Percentiles rank a stretch among this genome's conserved stretches.
Conservation (phyloP, 2,113 vertebrate species). For the Penelope pileata region DNA sequence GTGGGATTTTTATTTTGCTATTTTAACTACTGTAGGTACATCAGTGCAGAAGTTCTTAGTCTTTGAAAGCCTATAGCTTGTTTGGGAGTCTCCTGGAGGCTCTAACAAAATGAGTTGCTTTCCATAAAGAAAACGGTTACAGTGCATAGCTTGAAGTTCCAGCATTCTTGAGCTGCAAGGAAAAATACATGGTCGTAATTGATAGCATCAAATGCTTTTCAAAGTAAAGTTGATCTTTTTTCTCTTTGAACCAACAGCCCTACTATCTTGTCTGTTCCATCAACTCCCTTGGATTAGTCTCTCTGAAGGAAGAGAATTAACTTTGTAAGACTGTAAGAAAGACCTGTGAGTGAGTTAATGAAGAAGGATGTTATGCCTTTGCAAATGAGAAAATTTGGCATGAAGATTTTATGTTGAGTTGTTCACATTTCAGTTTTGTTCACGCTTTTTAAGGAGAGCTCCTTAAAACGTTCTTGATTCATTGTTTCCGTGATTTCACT, state of each 20-base stretch:
- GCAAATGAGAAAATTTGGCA: slow-evolving; percentile 15
- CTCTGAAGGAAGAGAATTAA: background rate
- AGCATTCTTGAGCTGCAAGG: background rate
- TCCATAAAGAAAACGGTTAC: background rate
- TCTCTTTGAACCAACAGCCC: background rate
- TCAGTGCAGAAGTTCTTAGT: background rate
- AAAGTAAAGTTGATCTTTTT: background rate
- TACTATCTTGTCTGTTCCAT: background rate
- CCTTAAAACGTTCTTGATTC: slow-evolving; percentile 43
- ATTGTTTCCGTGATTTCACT: slow-evolving; percentile 20
- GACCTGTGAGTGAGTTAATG: background rate
- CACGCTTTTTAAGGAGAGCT: slow-evolving; percentile 10
- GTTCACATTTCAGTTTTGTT: slow-evolving; percentile 1
- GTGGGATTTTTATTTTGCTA: background rate
- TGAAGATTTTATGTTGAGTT: background rate
- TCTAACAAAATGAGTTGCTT: background rate
- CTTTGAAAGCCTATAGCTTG: background rate
- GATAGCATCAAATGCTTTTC: background rate
- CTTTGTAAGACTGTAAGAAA: background rate
- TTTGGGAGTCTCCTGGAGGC: background rate
- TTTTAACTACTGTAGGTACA: background rate
- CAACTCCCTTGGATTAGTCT: background rate
- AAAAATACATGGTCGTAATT: background rate
- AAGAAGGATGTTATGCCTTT: background rate
- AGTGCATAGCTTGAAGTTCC: fast-evolving